Evolutionary conservation across 2,113 vertebrate genomes (phyloP).

Genomic region (Chunga burmeisteri): DNA sequence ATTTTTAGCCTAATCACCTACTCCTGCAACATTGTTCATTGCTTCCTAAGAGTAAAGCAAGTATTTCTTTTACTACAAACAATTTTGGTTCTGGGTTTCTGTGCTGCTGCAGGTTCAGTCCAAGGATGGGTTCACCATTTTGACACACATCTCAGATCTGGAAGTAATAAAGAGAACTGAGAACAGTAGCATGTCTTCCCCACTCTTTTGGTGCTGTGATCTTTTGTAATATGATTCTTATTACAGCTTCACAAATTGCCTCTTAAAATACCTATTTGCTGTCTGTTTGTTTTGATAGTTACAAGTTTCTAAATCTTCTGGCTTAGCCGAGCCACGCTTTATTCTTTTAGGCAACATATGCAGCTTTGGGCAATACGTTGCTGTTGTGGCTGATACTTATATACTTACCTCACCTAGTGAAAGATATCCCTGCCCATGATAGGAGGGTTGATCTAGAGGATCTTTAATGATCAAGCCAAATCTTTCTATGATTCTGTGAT

Average conservation of each 20-base stretch:
- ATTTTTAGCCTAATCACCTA: background rate
- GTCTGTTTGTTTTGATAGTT: background rate
- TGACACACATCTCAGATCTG: background rate
- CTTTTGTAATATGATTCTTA: background rate
- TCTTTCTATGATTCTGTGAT: background rate
- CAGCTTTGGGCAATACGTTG: background rate
- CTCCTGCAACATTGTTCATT: background rate
- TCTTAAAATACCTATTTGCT: background rate
- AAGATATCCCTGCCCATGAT: background rate
- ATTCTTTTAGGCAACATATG: background rate
- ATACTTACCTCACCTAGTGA: background rate
- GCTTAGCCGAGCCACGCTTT: background rate
- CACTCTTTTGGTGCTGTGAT: background rate
- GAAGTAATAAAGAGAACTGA: background rate
- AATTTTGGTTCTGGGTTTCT: background rate
- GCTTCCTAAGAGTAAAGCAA: background rate
- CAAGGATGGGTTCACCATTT: background rate
- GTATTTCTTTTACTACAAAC: background rate
- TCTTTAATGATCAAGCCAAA: background rate
- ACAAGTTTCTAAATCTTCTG: background rate
- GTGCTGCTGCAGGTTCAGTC: background rate
- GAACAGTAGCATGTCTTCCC: background rate
- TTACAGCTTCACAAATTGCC: background rate
- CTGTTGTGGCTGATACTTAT: too few relatives aligned
- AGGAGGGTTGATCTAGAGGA: background rate